Base-by-base conservation (phyloP, 2,888 invertebrate genomes). In the Theodoxus fluviatilis region DNA sequence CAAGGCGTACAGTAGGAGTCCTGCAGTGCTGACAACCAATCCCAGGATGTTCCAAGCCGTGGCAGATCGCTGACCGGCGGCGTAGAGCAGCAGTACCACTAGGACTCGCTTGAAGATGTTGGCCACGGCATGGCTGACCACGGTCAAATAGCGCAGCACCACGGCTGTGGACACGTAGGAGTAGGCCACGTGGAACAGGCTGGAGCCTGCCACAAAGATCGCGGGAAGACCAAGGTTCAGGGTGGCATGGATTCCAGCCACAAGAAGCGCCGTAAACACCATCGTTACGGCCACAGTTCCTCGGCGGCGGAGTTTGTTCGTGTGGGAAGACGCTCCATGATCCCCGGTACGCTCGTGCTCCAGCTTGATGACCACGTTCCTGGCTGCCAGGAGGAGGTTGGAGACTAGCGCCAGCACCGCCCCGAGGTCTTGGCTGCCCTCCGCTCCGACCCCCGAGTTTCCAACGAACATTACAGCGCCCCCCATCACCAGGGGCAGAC, bases 41-140 rank as follows among this genome's bases (percentile, higher is more conserved):
- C 77, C 76, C 0, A 68, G 25, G 12, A 70, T 55, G 49, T 77
- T 75, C 40, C 33, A 18, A 12, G 25, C 6, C 1, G 73, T 61
- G 4, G 74, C 68, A 1, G 28, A n/a, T 37, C 77, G 61, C n/a
- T 25, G 38, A 1, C 78, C 77, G 31, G 70, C 49, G n/a, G 70
- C 33, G 59, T 74, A 75, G 40, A 76, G 63, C 55, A 77, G 31
- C 12, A 74, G n/a, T 7, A 78, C 74, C 18, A 78, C 76, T 18
- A 75, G 66, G 3, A 78, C 61, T 25, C 78, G 47, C 66, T 78
- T 78, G 35, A 73, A 47, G 47, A 77, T 75, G 71, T 77, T 78
- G 59, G 72, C 73, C 9, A 77, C 66, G 7, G 78, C 74, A 66
- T 78, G 78, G 3, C 76, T 74, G 18, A 78, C 75, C 38, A 78